phyloP scores from a whole-genome alignment of 2,113 vertebrate species.

The Chloebia gouldiae region DNA sequence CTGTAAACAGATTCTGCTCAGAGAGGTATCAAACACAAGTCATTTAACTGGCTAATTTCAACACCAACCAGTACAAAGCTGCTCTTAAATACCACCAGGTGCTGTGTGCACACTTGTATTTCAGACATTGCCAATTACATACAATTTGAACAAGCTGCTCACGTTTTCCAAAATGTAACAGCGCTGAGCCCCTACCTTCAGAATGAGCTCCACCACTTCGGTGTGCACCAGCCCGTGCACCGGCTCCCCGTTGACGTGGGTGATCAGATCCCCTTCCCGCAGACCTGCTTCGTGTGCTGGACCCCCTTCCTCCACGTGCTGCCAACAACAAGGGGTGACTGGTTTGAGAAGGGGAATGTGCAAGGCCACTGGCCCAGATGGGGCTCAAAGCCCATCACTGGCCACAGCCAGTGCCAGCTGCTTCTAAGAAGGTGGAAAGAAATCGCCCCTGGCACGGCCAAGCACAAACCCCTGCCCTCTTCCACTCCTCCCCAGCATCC shows the following conservation, averaged over 20 bases:
- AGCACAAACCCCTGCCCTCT: background rate
- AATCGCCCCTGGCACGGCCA: background rate
- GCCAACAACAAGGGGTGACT: constrained; percentile 21
- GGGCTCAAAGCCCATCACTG: background rate
- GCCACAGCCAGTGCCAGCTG: background rate
- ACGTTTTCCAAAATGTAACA: background rate
- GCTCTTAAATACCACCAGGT: constrained; percentile 19
- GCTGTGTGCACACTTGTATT: background rate
- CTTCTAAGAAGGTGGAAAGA: background rate
- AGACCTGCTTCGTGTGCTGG: constrained; percentile 92
- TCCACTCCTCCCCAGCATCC: background rate
- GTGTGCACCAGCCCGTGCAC: constrained; percentile 97
- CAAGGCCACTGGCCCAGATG: background rate
- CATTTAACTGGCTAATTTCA: constrained; percentile 32
- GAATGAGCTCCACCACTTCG: constrained; percentile 94
- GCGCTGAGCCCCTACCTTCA: constrained; percentile 80
- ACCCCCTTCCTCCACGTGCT: constrained; percentile 92
- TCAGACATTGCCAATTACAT: background rate
- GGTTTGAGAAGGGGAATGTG: background rate
- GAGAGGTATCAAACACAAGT: background rate
- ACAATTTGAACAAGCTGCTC: background rate
- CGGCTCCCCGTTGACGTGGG: constrained; percentile 93
- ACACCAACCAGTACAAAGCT: constrained; percentile 18
- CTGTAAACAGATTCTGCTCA: background rate
- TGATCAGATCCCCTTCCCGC: constrained; percentile 93